Percentiles rank a stretch among this genome's conserved stretches.
phyloP scores from a whole-genome alignment of 2,113 vertebrate genomes.

The Xenopus borealis region DNA sequence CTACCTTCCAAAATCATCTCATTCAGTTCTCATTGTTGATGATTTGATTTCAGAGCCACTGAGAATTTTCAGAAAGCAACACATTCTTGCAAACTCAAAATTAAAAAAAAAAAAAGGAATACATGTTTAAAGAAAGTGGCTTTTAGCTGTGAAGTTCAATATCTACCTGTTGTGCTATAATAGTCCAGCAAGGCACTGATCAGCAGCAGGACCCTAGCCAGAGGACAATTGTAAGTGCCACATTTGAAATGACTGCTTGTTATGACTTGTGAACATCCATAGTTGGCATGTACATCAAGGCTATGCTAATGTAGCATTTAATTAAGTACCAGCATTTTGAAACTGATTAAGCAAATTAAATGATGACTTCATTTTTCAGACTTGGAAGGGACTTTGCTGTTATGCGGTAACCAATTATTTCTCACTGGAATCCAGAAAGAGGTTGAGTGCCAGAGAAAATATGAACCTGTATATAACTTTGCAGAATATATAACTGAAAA shows the following conservation, averaged over 20 bases:
- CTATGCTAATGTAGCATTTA: slow-evolving; percentile 31
- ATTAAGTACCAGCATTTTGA: slow-evolving; percentile 33
- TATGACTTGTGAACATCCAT: slow-evolving; percentile 31
- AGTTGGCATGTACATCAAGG: slow-evolving; percentile 32
- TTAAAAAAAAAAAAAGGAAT: no score
- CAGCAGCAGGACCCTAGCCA: slow-evolving; percentile 7
- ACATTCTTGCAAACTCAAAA: not conserved
- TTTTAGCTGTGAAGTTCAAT: not conserved
- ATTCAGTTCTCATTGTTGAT: not conserved
- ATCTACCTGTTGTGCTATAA: slow-evolving; percentile 3
- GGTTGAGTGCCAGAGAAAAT: slow-evolving; percentile 8
- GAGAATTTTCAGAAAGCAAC: not conserved
- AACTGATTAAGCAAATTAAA: slow-evolving; percentile 30
- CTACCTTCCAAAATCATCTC: not conserved
- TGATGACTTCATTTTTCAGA: slow-evolving; percentile 26
- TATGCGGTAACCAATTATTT: slow-evolving; percentile 14
- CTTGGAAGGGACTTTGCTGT: slow-evolving; percentile 20
- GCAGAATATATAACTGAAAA: not conserved
- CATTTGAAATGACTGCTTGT: slow-evolving; percentile 9
- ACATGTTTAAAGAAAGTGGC: no score
- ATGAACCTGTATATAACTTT: not conserved
- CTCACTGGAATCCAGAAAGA: slow-evolving; percentile 3
- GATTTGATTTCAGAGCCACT: not conserved
- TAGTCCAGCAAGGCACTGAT: not conserved
- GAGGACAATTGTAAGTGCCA: slow-evolving; percentile 19